Conservation (phyloP, 2,113 vertebrate genomes). For the Benitochromis conjunctus region DNA sequence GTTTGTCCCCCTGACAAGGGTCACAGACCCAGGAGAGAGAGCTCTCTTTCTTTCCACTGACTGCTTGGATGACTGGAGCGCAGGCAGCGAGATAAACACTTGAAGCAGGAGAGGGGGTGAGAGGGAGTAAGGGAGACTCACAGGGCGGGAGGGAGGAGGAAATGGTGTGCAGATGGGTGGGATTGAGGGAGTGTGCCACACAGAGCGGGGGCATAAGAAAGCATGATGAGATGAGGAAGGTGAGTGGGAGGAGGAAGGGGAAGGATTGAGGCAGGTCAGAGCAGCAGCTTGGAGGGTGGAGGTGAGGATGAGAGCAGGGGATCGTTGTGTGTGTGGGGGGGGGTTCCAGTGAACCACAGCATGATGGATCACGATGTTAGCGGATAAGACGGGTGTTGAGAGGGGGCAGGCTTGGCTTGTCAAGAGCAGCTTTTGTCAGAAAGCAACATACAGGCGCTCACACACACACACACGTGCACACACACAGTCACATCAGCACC, state of each 20-base stretch:
- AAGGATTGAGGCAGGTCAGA: slow-evolving; percentile 30
- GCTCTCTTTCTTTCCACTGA: slow-evolving; percentile 26
- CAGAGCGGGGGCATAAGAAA: slow-evolving; percentile 8
- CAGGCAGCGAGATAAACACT: slow-evolving; percentile 45
- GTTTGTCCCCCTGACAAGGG: slow-evolving; percentile 65
- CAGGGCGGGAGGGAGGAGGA: slow-evolving; percentile 7
- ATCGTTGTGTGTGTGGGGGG: background rate
- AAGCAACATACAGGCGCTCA: background rate
- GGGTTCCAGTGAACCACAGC: slow-evolving; percentile 32
- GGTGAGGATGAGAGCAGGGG: slow-evolving; percentile 27
- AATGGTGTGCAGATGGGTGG: slow-evolving; percentile 28
- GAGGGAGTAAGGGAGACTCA: background rate
- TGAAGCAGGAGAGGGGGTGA: background rate
- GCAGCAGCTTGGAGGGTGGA: slow-evolving; percentile 23
- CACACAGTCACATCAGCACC: background rate
- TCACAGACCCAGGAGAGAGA: slow-evolving; percentile 41
- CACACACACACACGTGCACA: background rate
- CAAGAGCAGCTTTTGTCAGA: slow-evolving; percentile 52
- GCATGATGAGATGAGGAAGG: slow-evolving; percentile 20
- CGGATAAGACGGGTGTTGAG: slow-evolving; percentile 53
- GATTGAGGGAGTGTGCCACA: slow-evolving; percentile 6
- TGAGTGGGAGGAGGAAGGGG: slow-evolving; percentile 19
- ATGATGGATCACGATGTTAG: slow-evolving; percentile 66
- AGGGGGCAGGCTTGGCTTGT: slow-evolving; percentile 53
- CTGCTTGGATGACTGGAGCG: slow-evolving; percentile 25